Percentiles rank a stretch among this genome's conserved stretches.
Evolutionary conservation across 2,888 invertebrate genomes (phyloP).

Genomic region (Trachelus stipa): DNA sequence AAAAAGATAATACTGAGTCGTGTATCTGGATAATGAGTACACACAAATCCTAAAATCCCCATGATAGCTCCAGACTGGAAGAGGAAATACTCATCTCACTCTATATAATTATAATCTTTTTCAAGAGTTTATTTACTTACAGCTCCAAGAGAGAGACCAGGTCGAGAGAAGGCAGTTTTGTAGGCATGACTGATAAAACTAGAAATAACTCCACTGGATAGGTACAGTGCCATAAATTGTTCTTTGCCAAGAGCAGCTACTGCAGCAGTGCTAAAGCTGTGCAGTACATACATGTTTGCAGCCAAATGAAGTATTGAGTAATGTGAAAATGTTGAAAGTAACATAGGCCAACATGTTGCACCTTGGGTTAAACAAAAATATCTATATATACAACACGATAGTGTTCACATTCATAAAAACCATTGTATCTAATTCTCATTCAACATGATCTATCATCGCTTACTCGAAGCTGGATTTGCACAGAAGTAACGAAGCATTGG

Average conservation of each 20-base stretch:
- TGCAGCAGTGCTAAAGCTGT: constrained; percentile 81
- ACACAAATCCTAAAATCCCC: constrained; percentile 88
- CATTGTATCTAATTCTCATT: neutral
- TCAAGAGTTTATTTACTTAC: constrained; percentile 71
- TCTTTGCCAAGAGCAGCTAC: constrained; percentile 85
- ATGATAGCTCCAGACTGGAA: constrained; percentile 95
- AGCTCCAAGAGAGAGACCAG: constrained; percentile 90
- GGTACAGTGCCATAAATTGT: constrained; percentile 91
- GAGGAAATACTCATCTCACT: constrained; percentile 2
- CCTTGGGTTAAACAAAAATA: constrained; percentile 68
- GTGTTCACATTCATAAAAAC: neutral
- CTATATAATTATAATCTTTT: neutral
- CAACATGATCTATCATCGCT: constrained; percentile 53
- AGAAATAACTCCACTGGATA: constrained; percentile 89
- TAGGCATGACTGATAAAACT: constrained; percentile 86
- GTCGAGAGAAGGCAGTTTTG: constrained; percentile 77
- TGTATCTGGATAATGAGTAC: constrained; percentile 90
- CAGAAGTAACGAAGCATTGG: constrained; percentile 88
- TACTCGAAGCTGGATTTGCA: constrained; percentile 83
- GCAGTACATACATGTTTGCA: constrained; percentile 96
- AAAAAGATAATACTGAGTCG: constrained; percentile 89
- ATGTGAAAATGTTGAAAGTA: constrained; percentile 96
- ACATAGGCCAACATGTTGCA: constrained; percentile 86
- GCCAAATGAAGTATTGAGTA: constrained; percentile 86
- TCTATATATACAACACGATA: constrained; percentile 14